Evolutionary conservation across 1,140 invertebrate species (phyloP).

Genomic region (Brachionus asplanchnoidis): DNA sequence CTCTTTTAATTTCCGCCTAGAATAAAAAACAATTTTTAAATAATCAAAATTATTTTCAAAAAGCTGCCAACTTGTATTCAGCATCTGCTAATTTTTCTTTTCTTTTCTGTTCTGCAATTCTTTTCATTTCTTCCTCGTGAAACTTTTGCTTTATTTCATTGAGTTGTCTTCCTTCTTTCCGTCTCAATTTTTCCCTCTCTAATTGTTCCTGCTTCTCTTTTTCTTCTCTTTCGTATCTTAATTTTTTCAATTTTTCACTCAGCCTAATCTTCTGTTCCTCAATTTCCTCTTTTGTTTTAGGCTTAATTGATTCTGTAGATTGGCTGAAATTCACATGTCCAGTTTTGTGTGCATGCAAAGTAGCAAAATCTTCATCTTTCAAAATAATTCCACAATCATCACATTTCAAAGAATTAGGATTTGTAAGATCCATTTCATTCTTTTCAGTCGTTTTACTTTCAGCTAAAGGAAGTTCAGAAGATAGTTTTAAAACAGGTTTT

Average conservation of each 20-base stretch:
- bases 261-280: conserved; percentile 29
- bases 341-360: conserved; percentile 18
- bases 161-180: conserved; percentile 5
- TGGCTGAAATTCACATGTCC: conserved; percentile 35
- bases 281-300: conserved; percentile 38
- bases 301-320: conserved; percentile 37
- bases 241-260: background rate
- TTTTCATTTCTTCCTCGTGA: conserved; percentile 38
- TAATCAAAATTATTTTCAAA: background rate
- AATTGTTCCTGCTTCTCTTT: conserved; percentile 26
- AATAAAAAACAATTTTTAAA: background rate
- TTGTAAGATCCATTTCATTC: background rate
- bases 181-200: conserved; percentile 7
- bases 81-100: conserved; percentile 38
- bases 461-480: background rate
- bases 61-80: background rate
- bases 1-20: conserved; percentile 16
- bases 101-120: conserved; percentile 9
- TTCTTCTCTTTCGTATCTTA: conserved; percentile 32
- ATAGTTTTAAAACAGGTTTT: background rate
- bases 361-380: conserved; percentile 38
- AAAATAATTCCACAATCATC: conserved; percentile 38
- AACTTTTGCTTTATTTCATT: conserved; percentile 41
- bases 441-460: background rate
- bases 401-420: conserved; percentile 41